Conservation (phyloP, 2,797 vertebrate species). For the Falco novaeseelandiae region DNA sequence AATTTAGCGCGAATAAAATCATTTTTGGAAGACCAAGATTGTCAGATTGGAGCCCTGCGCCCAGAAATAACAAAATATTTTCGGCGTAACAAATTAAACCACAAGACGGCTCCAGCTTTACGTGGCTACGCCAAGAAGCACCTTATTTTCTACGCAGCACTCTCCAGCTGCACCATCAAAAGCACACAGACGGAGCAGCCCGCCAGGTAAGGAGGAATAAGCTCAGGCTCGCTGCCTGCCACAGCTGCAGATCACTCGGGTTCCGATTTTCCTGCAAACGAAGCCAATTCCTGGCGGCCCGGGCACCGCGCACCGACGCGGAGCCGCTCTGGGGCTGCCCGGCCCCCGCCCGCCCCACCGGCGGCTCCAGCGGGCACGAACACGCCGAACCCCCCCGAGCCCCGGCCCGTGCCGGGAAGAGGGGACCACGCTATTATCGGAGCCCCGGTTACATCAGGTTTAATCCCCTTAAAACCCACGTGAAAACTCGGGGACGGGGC, state of each 20-base stretch:
- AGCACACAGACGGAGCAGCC: not conserved
- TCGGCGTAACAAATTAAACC: not conserved
- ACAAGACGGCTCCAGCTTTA: not conserved
- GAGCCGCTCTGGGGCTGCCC: too few relatives aligned
- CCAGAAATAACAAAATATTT: not conserved
- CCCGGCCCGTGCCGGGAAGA: too few relatives aligned
- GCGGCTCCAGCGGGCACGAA: too few relatives aligned
- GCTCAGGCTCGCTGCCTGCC: not conserved
- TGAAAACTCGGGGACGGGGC: not conserved
- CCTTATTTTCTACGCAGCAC: not conserved
- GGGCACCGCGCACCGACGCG: not conserved
- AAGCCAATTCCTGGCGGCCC: not conserved
- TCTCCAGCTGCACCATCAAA: not conserved
- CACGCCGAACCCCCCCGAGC: too few relatives aligned
- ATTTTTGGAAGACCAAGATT: not conserved
- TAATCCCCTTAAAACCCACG: not conserved
- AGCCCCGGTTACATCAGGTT: not conserved
- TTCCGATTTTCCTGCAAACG: not conserved
- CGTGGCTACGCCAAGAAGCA: not conserved
- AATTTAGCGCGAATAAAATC: not conserved
- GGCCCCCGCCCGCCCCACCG: too few relatives aligned
- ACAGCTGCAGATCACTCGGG: not conserved
- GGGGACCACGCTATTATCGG: not conserved
- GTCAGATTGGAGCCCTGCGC: not conserved
- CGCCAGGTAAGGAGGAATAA: not conserved